Conservation (phyloP, 2,797 vertebrate species). For the Lerista edwardsae region DNA sequence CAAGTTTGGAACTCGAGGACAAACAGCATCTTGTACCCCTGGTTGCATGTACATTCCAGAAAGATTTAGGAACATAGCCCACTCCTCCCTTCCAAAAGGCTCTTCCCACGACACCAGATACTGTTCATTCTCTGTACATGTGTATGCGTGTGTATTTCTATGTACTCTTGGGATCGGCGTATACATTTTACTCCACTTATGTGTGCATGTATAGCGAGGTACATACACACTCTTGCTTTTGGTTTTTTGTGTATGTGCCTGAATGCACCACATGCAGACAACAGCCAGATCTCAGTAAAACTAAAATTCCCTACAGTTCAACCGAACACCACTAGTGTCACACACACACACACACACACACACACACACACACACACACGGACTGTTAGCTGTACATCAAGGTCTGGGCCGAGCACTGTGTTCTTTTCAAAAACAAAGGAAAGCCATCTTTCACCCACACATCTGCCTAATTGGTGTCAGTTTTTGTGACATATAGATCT, state of each 20-base stretch:
- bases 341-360: too few relatives aligned
- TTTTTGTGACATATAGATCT: conserved; percentile 30
- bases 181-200: conserved; percentile 11
- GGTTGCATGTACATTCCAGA: conserved; percentile 23
- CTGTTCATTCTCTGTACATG: conserved; percentile 10
- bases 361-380: not conserved
- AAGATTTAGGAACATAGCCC: not conserved
- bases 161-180: not conserved
- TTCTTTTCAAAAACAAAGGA: conserved; percentile 14
- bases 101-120: conserved; percentile 5
- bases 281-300: not conserved
- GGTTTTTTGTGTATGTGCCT: not conserved
- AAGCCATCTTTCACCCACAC: conserved; percentile 62
- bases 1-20: not conserved
- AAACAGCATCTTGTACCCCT: not conserved
- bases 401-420: conserved; percentile 1
- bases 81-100: not conserved
- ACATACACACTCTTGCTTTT: not conserved
- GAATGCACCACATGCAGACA: too few relatives aligned
- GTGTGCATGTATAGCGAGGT: not conserved
- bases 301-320: not conserved
- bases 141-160: not conserved
- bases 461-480: conserved; percentile 54
- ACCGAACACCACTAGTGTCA: not conserved
- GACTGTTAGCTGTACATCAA: not conserved